Base-by-base conservation (phyloP, 2,888 invertebrate genomes). In the Abscondita cerata region DNA sequence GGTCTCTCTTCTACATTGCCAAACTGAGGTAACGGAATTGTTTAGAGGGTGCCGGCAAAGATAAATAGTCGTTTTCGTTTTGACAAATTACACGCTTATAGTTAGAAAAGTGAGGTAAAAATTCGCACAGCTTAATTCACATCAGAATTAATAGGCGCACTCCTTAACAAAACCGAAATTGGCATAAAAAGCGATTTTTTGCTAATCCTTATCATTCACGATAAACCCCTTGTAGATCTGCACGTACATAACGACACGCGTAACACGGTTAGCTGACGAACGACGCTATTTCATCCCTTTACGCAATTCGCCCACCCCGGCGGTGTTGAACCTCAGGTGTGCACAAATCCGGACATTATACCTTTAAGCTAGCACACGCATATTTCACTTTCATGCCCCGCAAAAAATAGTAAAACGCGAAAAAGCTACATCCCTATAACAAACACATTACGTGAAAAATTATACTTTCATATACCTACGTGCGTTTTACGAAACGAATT, bases 161-260 rank as follows among this genome's bases (percentile, higher is more conserved):
- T 52, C 41, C 44, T 50, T 58, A 50, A 53, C 50, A 60, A 51
- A 44, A 52, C 33, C 46, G 16, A 46, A 51, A 51, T 52, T 51
- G 20, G 47, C 16, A 50, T 50, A 54, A 52, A 70, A 70, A 71
- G 69, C 68, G 68, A 57, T 66, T 67, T 71, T 67, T 65, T 64
- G 63, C 67, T 73, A 72, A 72, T 73, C 72, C 65, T 47, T 55
- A 56, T 69, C 69, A 68, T 71, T 70, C 68, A 67, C 68, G 59
- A 68, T 70, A 71, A 69, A 73, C 68, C 68, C 68, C 56, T 66
- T 61, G 62, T 65, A 67, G 70, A 71, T 70, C 64, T 64, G 68
- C 70, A 68, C 71, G 72, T 72, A 70, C 71, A 71, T 71, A 73
- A 73, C 72, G 74, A 73, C 72, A 72, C 70, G 71, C 70, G 70